phyloP scores from a whole-genome alignment of 2,888 invertebrate genomes.

The Malthinus flaveolus region DNA sequence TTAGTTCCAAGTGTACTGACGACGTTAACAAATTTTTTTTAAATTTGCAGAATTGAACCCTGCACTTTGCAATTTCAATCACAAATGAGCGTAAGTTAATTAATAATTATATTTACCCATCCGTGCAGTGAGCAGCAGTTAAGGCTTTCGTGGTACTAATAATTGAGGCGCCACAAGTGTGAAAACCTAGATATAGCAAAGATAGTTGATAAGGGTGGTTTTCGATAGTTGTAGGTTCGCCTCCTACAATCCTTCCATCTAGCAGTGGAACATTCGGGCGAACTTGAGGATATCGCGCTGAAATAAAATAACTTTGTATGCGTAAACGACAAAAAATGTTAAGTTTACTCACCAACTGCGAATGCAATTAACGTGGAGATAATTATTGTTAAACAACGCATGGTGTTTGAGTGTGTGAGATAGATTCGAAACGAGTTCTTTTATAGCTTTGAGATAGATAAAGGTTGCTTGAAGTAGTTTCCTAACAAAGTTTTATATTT shows the following conservation, averaged over 20 bases:
- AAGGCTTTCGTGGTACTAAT: conserved; percentile 41
- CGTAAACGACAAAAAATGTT: no score
- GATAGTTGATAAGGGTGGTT: conserved; percentile 49
- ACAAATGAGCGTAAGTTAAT: neutral
- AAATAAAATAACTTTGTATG: neutral
- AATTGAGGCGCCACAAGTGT: conserved; percentile 44
- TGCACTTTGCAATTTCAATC: conserved; percentile 1
- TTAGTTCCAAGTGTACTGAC: no score
- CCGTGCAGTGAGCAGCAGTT: conserved; percentile 39
- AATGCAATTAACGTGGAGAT: neutral
- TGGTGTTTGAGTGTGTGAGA: neutral
- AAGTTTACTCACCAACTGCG: neutral
- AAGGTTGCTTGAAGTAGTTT: no score
- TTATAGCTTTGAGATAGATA: neutral
- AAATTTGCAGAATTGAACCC: no score
- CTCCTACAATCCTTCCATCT: conserved; percentile 48
- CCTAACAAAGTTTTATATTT: no score
- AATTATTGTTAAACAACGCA: neutral
- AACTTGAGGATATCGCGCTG: neutral
- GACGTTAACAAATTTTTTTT: no score
- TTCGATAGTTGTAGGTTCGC: conserved; percentile 43
- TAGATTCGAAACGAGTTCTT: neutral
- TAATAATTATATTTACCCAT: conserved; percentile 6
- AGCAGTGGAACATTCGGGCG: neutral
- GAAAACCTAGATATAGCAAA: conserved; percentile 35